Conservation (phyloP, 2,113 vertebrate species). For the Gorsachius goisagi region DNA sequence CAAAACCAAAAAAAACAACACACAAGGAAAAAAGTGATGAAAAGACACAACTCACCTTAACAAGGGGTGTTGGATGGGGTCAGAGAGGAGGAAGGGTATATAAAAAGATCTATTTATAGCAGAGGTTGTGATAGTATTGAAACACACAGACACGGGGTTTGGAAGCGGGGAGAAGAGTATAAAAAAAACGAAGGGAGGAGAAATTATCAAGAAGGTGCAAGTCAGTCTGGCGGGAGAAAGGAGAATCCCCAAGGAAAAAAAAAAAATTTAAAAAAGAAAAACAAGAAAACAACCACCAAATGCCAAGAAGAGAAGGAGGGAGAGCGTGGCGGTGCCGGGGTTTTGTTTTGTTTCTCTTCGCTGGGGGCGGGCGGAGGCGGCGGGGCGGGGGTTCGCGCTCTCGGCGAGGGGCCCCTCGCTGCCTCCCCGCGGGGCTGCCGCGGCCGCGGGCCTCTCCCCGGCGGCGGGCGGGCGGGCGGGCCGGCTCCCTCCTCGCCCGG, state of each 20-base stretch:
- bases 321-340: background rate
- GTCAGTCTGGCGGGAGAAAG: constrained; percentile 38
- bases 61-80: constrained; percentile 71
- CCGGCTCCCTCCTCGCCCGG: background rate
- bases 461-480: background rate
- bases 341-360: constrained; percentile 32
- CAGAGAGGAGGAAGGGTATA: constrained; percentile 68
- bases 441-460: background rate
- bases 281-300: background rate
- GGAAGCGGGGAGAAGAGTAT: constrained; percentile 53
- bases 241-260: constrained; percentile 28
- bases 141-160: constrained; percentile 66
- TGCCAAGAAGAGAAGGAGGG: background rate
- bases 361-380: background rate
- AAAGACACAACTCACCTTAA: constrained; percentile 75
- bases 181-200: constrained; percentile 42
- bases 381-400: background rate
- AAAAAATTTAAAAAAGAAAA: background rate
- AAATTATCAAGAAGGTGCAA: constrained; percentile 44
- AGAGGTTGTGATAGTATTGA: constrained; percentile 64
- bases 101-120: constrained; percentile 63
- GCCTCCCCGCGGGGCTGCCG: background rate
- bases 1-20: background rate
- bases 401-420: background rate
- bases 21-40: constrained; percentile 69